Evolutionary conservation across 2,113 vertebrate genomes (phyloP).

Genomic region (Gallinago jamesoni): DNA sequence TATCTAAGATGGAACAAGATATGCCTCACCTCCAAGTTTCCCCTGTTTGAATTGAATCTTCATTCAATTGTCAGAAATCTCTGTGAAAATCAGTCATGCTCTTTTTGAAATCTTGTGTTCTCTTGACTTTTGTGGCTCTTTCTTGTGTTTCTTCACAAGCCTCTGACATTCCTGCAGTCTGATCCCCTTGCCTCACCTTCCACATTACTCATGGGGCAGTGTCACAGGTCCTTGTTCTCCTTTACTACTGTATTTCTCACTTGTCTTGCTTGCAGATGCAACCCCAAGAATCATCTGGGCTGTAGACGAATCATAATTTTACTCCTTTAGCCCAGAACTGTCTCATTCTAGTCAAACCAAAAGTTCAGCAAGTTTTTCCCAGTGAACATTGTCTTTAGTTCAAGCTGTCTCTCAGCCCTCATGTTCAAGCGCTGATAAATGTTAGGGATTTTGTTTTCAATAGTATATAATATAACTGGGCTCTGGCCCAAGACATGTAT

Average conservation of each 20-base stretch:
- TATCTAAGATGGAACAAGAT: not conserved
- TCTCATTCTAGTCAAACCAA: not conserved
- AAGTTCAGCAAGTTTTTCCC: not conserved
- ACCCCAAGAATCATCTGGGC: not conserved
- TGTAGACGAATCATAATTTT: not conserved
- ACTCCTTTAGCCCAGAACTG: not conserved
- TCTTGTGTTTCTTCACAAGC: not conserved
- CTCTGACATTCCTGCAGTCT: not conserved
- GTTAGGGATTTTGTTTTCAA: not conserved
- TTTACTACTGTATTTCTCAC: not conserved
- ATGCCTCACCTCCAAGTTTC: not conserved
- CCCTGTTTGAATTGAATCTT: not conserved
- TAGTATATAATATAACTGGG: not conserved
- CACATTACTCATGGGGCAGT: not conserved
- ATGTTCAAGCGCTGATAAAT: not conserved
- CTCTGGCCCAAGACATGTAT: accelerated
- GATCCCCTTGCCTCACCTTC: not conserved
- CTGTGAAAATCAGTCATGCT: not conserved
- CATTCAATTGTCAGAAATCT: not conserved
- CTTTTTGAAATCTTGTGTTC: not conserved
- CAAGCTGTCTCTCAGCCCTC: not conserved
- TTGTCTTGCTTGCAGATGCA: not conserved
- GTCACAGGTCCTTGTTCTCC: not conserved
- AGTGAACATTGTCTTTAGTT: not conserved
- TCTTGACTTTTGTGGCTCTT: not conserved